These are phyloP conservation scores for Trichonephila clavipes DNA, from an alignment of 1,140 invertebrate genomes.

Conservation along the genomic window DNA sequence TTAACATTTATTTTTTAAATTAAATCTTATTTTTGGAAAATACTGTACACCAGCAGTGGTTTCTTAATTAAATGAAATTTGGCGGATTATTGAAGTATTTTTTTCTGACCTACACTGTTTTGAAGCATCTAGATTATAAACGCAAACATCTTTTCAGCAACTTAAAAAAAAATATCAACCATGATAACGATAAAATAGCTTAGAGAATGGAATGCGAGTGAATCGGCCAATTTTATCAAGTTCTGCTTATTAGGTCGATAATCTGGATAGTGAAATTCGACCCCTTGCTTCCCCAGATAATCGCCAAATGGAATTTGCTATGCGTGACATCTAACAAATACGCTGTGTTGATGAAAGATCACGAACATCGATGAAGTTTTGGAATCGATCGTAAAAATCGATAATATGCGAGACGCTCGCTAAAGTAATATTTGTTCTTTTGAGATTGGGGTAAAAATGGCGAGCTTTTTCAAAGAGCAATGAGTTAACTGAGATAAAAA, in stretches of 20 bases:
- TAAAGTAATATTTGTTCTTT: not conserved
- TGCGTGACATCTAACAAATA: not conserved
- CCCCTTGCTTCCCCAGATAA: not conserved
- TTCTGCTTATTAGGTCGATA: slow-evolving; percentile 14
- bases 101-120: not conserved
- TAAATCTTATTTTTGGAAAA: no score
- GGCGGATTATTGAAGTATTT: not conserved
- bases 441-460: not conserved
- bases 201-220: not conserved
- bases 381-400: slow-evolving; percentile 7
- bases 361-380: slow-evolving; percentile 4
- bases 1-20: no score
- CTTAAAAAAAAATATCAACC: not conserved
- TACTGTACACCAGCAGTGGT: no score
- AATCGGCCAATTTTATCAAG: not conserved
- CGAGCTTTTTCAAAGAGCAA: not conserved
- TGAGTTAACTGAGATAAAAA: no score
- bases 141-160: not conserved
- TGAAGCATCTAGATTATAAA: not conserved
- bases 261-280: slow-evolving; percentile 40
- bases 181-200: not conserved
- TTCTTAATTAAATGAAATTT: no score
- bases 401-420: not conserved
- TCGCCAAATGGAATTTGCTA: not conserved
- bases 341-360: slow-evolving; percentile 21